Evolutionary conservation across 2,888 invertebrate genomes (phyloP).

Genomic region (Patella depressa): DNA sequence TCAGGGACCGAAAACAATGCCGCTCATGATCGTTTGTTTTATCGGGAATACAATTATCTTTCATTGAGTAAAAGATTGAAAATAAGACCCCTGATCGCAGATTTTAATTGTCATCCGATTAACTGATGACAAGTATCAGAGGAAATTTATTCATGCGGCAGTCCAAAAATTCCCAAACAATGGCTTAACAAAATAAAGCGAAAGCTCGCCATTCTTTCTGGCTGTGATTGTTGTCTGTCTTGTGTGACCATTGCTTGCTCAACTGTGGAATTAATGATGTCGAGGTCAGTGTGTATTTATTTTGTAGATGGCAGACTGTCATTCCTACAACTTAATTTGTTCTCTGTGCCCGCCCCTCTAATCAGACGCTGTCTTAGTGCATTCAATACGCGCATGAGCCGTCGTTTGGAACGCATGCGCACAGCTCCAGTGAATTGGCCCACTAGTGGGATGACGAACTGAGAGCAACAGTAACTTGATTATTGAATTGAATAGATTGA

Average conservation of each 20-base stretch:
- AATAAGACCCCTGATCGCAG: background rate
- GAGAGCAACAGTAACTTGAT: slow-evolving; percentile 25
- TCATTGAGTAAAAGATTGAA: slow-evolving; percentile 9
- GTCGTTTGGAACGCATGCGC: slow-evolving; percentile 24
- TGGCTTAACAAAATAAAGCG: slow-evolving; percentile 12
- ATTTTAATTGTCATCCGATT: slow-evolving; percentile 13
- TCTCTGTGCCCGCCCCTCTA: slow-evolving; percentile 23
- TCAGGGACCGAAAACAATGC: background rate
- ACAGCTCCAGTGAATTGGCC: slow-evolving; percentile 18
- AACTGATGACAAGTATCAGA: slow-evolving; percentile 6
- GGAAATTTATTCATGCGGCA: slow-evolving; percentile 10
- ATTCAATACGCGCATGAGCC: slow-evolving; percentile 14
- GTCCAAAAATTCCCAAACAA: background rate
- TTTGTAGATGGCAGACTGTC: slow-evolving; percentile 24
- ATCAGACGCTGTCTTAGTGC: slow-evolving; percentile 17
- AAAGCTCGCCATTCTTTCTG: slow-evolving; percentile 2
- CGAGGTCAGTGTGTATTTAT: slow-evolving; percentile 25
- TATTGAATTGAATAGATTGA: slow-evolving; percentile 23
- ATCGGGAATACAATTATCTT: slow-evolving; percentile 7
- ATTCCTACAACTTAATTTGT: slow-evolving; percentile 21
- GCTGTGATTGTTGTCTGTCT: background rate
- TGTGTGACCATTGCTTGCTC: slow-evolving; percentile 18
- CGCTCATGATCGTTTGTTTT: slow-evolving; percentile 4
- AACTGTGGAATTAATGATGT: slow-evolving; percentile 23
- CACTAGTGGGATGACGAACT: slow-evolving; percentile 15